A percentile compares a stretch with the other conserved stretches of the same genome.
phyloP scores from a whole-genome alignment of 2,797 vertebrate genomes.

The Ambastaia sidthimunki region DNA sequence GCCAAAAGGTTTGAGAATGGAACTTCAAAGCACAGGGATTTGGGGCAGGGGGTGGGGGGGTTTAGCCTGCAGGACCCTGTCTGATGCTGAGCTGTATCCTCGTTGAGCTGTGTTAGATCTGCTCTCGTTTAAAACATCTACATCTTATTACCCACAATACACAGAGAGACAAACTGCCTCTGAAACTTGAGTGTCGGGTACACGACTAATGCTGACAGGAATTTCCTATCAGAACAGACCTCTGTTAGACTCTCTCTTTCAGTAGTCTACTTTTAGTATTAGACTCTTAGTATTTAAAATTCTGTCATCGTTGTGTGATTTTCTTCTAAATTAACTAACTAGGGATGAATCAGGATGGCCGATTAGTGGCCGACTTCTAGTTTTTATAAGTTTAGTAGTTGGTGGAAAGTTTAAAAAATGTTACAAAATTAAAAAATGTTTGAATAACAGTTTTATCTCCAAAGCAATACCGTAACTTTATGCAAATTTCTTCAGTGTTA shows the following conservation, averaged over 20 bases:
- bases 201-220: constrained; percentile 15
- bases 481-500: constrained; percentile 52
- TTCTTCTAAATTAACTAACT: not conserved
- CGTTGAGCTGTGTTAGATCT: constrained; percentile 53
- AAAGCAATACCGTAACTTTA: constrained; percentile 30
- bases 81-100: constrained; percentile 50
- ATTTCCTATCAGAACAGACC: constrained; percentile 7
- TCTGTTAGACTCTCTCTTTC: not conserved
- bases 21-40: constrained; percentile 94
- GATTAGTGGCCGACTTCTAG: not conserved
- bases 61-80: constrained; percentile 58
- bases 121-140: constrained; percentile 58
- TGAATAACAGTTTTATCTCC: too few species aligned
- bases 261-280: not conserved
- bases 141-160: constrained; percentile 56
- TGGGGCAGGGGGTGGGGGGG: constrained; percentile 56
- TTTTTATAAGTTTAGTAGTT: not conserved
- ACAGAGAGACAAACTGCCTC: constrained; percentile 43
- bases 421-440: too few species aligned
- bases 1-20: constrained; percentile 97
- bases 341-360: not conserved
- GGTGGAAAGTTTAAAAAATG: too few species aligned
- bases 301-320: too few species aligned
- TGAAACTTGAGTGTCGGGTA: constrained; percentile 48
- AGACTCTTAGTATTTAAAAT: too few species aligned